Conservation (phyloP, 1,140 invertebrate genomes). For the Sitodiplosis mosellana region DNA sequence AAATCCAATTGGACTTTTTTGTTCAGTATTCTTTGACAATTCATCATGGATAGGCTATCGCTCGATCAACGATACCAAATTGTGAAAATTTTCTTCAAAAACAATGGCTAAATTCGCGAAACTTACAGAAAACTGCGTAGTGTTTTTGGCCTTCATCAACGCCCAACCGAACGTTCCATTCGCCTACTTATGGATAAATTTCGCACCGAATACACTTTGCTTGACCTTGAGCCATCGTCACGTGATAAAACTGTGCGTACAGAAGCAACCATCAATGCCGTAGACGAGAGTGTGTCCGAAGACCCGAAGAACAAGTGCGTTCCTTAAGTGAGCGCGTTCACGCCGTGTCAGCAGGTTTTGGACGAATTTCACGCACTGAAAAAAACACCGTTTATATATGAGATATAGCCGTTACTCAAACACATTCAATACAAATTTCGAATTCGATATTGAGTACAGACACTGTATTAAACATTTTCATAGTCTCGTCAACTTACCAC, state of each 20-base stretch:
- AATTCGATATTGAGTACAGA: too few species aligned
- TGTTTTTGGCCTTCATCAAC: slow-evolving; percentile 2
- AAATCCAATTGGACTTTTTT: too few species aligned
- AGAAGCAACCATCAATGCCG: slow-evolving; percentile 11
- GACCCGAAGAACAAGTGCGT: too few species aligned
- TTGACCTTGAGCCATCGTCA: slow-evolving; percentile 2
- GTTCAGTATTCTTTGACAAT: not conserved
- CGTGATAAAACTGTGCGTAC: slow-evolving; percentile 3
- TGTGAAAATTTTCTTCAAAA: not conserved
- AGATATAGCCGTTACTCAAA: too few species aligned
- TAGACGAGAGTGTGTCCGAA: slow-evolving; percentile 10
- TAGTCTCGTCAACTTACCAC: too few species aligned
- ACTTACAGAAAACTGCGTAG: not conserved
- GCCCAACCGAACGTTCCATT: slow-evolving; percentile 2
- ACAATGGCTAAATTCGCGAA: not conserved
- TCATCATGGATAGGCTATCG: not conserved
- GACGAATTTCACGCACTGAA: too few species aligned
- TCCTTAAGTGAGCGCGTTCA: too few species aligned
- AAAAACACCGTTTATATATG: too few species aligned
- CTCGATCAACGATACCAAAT: not conserved
- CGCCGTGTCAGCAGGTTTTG: too few species aligned
- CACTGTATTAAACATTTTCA: too few species aligned
- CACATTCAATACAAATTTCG: too few species aligned
- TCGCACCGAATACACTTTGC: slow-evolving; percentile 4
- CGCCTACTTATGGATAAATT: slow-evolving; percentile 1